Evolutionary conservation across 2,113 vertebrate species (phyloP).

Genomic region (Cheirogaleus medius): DNA sequence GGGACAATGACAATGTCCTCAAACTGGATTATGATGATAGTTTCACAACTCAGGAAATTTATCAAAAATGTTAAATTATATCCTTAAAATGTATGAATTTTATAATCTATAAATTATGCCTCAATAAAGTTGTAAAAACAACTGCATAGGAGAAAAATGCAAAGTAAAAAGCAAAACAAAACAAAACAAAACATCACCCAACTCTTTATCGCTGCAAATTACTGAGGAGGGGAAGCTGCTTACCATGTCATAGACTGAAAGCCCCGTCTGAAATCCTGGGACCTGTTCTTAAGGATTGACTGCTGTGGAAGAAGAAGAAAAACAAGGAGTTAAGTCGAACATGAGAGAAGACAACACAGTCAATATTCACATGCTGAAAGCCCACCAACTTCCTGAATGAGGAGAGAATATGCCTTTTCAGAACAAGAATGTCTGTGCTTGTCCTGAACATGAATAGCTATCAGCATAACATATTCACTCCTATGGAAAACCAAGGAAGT

Average conservation of each 20-base stretch:
- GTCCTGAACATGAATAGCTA: constrained; percentile 74
- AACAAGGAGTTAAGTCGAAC: constrained; percentile 68
- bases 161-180: neutral
- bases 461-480: constrained; percentile 75
- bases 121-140: neutral
- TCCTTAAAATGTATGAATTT: neutral
- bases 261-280: constrained; percentile 85
- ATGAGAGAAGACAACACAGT: constrained; percentile 59
- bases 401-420: constrained; percentile 77
- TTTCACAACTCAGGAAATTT: neutral
- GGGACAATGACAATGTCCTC: neutral
- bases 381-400: constrained; percentile 80
- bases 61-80: neutral
- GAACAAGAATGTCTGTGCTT: constrained; percentile 66
- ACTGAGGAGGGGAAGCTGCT: constrained; percentile 76
- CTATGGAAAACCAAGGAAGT: constrained; percentile 78
- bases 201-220: constrained; percentile 38
- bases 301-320: constrained; percentile 85
- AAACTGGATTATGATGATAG: neutral
- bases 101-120: neutral
- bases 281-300: constrained; percentile 85
- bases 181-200: too few species aligned
- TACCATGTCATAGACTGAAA: constrained; percentile 85
- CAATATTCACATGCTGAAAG: constrained; percentile 78
- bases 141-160: neutral